Evolutionary conservation across 2,888 invertebrate genomes (phyloP).

Genomic region (Limnephilus marmoratus): DNA sequence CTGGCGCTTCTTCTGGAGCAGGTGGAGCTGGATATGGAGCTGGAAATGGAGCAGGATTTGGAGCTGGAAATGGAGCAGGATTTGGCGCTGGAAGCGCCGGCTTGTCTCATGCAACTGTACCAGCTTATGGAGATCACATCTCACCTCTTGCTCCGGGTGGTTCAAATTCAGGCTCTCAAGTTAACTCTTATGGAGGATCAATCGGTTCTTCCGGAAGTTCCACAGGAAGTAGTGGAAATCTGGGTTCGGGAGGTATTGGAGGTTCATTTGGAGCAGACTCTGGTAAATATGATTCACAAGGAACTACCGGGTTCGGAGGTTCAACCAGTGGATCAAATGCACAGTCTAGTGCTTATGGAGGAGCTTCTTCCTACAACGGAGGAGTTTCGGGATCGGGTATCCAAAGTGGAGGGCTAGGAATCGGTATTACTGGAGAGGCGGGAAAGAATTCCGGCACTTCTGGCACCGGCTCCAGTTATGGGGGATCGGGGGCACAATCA

Average conservation of each 20-base stretch:
- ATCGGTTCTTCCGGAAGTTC: neutral
- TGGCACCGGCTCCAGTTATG: neutral
- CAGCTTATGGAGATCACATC: neutral
- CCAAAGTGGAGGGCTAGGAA: neutral
- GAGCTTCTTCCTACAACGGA: neutral
- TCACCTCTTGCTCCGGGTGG: conserved; percentile 2
- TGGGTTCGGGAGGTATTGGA: neutral
- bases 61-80: neutral
- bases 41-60: conserved; percentile 61
- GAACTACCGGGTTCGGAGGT: neutral
- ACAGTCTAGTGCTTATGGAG: neutral
- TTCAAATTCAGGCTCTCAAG: neutral
- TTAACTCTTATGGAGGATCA: conserved; percentile 9
- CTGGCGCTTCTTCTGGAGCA: conserved; percentile 13
- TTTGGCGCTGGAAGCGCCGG: conserved; percentile 53
- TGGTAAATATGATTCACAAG: neutral
- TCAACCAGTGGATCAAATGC: neutral
- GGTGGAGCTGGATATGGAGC: conserved; percentile 64
- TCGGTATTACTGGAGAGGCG: conserved; percentile 2
- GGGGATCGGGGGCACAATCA: neutral
- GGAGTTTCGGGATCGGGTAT: neutral
- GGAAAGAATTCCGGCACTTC: neutral
- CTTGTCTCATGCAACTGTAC: conserved; percentile 6
- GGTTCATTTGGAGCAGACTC: neutral
- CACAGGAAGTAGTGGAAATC: neutral